Evolutionary conservation across 2,113 vertebrate genomes (phyloP).

Genomic region (Osmerus eperlanus): DNA sequence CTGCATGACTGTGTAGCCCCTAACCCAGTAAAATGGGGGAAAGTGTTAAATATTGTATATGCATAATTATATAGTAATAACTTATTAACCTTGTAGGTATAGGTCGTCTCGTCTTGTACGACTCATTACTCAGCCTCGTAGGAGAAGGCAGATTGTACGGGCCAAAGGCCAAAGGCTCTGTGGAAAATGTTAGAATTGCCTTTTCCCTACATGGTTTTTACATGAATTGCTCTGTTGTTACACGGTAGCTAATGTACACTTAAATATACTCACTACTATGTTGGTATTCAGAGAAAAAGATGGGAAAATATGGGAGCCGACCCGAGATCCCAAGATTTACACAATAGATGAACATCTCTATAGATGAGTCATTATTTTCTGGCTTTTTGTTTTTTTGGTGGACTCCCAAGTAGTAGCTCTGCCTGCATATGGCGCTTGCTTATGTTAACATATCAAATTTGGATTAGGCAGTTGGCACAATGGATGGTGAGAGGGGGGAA

Average conservation of each 20-base stretch:
- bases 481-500: background rate
- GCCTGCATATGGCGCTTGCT: conserved; percentile 11
- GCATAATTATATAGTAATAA: conserved; percentile 65
- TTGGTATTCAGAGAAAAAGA: no score
- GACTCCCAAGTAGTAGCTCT: background rate
- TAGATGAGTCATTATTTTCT: no score
- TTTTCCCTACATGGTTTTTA: background rate
- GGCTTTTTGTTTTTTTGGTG: no score
- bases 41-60: conserved; percentile 41
- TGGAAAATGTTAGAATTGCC: background rate
- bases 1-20: conserved; percentile 38
- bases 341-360: no score
- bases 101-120: conserved; percentile 52
- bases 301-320: no score
- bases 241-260: no score
- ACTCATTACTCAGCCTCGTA: conserved; percentile 61
- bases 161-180: conserved; percentile 3
- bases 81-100: conserved; percentile 69
- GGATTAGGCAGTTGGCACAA: conserved; percentile 35
- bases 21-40: conserved; percentile 16
- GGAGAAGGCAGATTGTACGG: conserved; percentile 39
- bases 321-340: no score
- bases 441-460: conserved; percentile 55
- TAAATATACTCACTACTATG: no score
- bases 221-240: no score